Base-by-base conservation (phyloP, 2,797 vertebrate genomes). In the Lacerta viridis region DNA sequence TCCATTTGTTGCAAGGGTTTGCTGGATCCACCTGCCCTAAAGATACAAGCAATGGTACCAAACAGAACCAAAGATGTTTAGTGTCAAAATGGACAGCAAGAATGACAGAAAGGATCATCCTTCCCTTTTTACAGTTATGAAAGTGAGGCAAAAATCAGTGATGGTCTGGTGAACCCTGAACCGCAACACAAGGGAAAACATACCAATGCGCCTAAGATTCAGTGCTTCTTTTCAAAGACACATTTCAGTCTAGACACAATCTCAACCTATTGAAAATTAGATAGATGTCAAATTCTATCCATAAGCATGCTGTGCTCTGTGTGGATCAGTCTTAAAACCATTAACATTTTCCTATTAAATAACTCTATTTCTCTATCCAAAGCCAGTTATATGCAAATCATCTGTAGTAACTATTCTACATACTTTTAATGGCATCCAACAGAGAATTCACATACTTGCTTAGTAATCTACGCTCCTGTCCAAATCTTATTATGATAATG, bases 361-460 rank as follows among this genome's bases (percentile, higher is more conserved):
- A 64, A 11, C 13, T 74, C 66, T 74, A 36, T 74, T 85, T 69
- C 41, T 23, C 11, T 79, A 39, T 55, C 43, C 25, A 77, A 64
- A 86, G 61, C 36, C 41, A 36, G 8, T 68, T 86, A 46, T 13
- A 68, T 46, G n/a, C 5, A 86, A 85, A 78, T n/a, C 29, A 68
- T 50, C n/a, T 36, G 17, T n/a, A 87, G 25, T 20, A 72, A n/a
- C 46, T 71, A n/a, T 41, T 80, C 8, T 20, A 25, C 27, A 27
- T 87, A 72, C 72, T 80, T 87, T 87, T 50, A 80, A 80, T 39
- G 46, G 50, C 68, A 72, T 72, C 43, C 43, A 72, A 33, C 68
- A 72, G 41, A 46, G 75, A 50, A n/a, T 68, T 43, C 75, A 78
- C 36, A 77, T 18, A 33, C 41, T 85, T 61, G 8, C 39, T 66